A percentile compares a stretch with the other conserved stretches of the same genome.
Evolutionary conservation across 2,113 vertebrate genomes (phyloP).

Genomic region (Amblyornis subalaris): DNA sequence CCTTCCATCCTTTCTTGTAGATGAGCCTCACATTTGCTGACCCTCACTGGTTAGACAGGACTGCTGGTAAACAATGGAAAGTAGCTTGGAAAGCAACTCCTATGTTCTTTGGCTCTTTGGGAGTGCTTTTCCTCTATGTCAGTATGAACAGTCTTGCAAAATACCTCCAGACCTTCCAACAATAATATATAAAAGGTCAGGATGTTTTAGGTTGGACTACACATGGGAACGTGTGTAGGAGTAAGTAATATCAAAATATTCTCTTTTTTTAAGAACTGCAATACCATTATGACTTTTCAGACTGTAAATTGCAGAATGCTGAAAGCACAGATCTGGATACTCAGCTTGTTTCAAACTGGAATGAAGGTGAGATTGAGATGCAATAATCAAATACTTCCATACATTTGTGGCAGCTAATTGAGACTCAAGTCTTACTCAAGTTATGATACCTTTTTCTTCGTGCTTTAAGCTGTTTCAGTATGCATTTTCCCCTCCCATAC

Average conservation of each 20-base stretch:
- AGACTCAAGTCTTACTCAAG: not conserved
- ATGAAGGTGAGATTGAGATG: not conserved
- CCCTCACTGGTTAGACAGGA: not conserved
- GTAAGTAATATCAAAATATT: not conserved
- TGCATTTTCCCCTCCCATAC: not conserved
- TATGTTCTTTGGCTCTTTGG: not conserved
- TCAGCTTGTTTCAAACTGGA: not conserved
- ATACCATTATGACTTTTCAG: not conserved
- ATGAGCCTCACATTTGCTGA: not conserved
- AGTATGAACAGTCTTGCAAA: not conserved
- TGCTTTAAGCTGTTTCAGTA: not conserved
- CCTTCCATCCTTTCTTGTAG: not conserved
- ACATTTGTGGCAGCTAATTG: not conserved
- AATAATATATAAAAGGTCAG: not conserved
- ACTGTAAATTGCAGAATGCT: not conserved
- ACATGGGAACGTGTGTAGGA: not conserved
- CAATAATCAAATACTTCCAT: not conserved
- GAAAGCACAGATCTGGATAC: not conserved
- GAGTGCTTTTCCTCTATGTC: not conserved
- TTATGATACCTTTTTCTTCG: not conserved
- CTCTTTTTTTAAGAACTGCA: not conserved
- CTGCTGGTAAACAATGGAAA: not conserved
- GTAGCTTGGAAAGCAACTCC: not conserved
- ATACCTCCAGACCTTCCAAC: not conserved
- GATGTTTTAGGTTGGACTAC: not conserved